Conservation (phyloP, 2,888 invertebrate species). For the Apodemia zela region DNA sequence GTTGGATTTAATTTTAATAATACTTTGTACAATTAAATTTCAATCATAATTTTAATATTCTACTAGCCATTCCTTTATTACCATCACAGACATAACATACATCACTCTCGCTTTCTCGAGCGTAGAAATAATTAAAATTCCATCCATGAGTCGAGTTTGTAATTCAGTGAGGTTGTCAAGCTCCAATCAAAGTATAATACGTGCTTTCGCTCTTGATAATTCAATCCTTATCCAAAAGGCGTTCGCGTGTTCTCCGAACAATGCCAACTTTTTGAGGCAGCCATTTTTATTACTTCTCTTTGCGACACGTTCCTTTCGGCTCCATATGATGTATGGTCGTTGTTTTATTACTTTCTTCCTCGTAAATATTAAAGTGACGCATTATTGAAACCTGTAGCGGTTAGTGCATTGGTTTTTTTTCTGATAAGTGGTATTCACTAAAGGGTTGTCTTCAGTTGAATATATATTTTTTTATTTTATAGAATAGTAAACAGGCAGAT, state of each 20-base stretch:
- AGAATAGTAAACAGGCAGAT: no score
- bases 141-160: slow-evolving; percentile 36
- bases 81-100: slow-evolving; percentile 19
- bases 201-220: slow-evolving; percentile 37
- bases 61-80: slow-evolving; percentile 1
- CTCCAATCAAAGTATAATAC: slow-evolving; percentile 34
- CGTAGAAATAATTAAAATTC: slow-evolving; percentile 47
- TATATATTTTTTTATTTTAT: no score
- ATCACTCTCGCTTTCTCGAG: slow-evolving; percentile 53
- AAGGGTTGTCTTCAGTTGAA: neutral
- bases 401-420: neutral
- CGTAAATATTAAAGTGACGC: slow-evolving; percentile 23
- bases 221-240: slow-evolving; percentile 36
- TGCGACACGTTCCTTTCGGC: slow-evolving; percentile 21
- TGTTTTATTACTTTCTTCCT: slow-evolving; percentile 23
- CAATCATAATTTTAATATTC: slow-evolving; percentile 1
- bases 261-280: slow-evolving; percentile 21
- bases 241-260: slow-evolving; percentile 20
- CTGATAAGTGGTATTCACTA: neutral
- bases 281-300: slow-evolving; percentile 21
- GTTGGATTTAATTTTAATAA: no score
- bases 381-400: slow-evolving; percentile 18
- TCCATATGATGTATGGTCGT: slow-evolving; percentile 20
- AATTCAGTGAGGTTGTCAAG: slow-evolving; percentile 37
- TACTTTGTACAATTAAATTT: neutral